These are phyloP conservation scores for Chrosomus eos DNA, from an alignment of 2,797 vertebrate species.

Conservation along the genomic window DNA sequence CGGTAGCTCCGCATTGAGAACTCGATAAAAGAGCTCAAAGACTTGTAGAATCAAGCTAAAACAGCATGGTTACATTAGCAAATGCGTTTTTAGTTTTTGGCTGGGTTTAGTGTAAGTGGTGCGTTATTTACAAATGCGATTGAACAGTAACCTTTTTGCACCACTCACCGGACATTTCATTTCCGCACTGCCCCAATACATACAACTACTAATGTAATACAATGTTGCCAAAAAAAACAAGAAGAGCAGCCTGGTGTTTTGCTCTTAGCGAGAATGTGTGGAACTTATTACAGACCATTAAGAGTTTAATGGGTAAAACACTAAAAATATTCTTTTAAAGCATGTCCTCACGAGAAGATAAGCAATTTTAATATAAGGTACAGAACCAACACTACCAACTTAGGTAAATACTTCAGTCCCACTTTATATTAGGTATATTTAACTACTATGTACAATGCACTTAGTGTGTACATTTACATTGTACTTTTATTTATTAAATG, in stretches of 20 bases:
- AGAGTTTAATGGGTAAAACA: constrained; percentile 21
- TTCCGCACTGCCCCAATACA: not conserved
- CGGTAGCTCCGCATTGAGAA: not conserved
- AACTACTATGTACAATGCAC: not conserved
- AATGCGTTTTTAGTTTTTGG: not conserved
- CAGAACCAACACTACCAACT: not conserved
- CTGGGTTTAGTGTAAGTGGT: not conserved
- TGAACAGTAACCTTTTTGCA: not conserved
- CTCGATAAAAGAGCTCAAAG: not conserved
- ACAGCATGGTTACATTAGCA: not conserved
- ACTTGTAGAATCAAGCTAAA: not conserved
- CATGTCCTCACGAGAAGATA: not conserved
- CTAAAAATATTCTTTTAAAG: not conserved
- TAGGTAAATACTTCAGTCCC: not conserved
- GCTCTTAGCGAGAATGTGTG: constrained; percentile 4
- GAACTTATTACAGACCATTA: constrained; percentile 26
- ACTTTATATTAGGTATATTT: not conserved
- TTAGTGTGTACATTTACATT: not conserved
- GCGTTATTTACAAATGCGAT: not conserved
- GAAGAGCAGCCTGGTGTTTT: not conserved
- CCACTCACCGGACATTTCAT: not conserved
- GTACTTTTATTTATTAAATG: not conserved
- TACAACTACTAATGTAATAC: not conserved
- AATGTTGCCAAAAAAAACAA: not conserved
- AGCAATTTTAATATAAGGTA: not conserved